Base-by-base conservation (phyloP, 2,113 vertebrate genomes). In the Xenopus laevis region DNA sequence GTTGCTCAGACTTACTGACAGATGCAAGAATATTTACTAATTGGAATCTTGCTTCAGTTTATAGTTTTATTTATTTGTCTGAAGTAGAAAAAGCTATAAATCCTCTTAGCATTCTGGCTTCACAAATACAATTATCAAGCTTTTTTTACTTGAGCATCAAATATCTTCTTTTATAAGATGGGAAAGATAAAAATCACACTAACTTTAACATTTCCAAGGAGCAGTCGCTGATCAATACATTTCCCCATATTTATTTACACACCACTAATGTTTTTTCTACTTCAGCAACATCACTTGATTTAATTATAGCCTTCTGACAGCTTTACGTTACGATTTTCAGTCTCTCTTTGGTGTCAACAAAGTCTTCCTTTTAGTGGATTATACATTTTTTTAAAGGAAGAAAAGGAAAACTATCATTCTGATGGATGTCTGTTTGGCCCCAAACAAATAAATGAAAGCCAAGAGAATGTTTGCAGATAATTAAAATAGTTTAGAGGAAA, bases 271-370 rank as follows among this genome's bases (percentile, higher is more conserved):
- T n/a, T 16, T 15, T n/a, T 64, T 15, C 62, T 64, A 40, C 15
- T 64, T 64, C 62, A 44, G 20, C 62, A 64, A n/a, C 11, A 4
- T 64, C 33, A 44, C 4, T 30, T 44, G 13, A 64, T 64, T 44
- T 64, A 64, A 44, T 64, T 64, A 44, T 64, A 30, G n/a, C 33
- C 62, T 40, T 40, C 53, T 55, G 53, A 55, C 53, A 55, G 53
- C 15, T 55, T 55, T 55, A 55, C 18, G 53, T 55, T 55, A n/a
- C 53, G 8, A n/a, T 55, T 55, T 55, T 8, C 53, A n/a, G 18
- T 55, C 53, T 55, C 16, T 55, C 15, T 55, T 55, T 17, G 6
- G 16, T 7, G 53, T 55, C 53, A 55, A 55, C 17, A 55, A 55
- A 16, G 15, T 55, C 17, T n/a, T 16, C 16, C 4, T n/a, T n/a